Evolutionary conservation across 2,113 vertebrate species (phyloP).

Genomic region (Calyptomena viridis): DNA sequence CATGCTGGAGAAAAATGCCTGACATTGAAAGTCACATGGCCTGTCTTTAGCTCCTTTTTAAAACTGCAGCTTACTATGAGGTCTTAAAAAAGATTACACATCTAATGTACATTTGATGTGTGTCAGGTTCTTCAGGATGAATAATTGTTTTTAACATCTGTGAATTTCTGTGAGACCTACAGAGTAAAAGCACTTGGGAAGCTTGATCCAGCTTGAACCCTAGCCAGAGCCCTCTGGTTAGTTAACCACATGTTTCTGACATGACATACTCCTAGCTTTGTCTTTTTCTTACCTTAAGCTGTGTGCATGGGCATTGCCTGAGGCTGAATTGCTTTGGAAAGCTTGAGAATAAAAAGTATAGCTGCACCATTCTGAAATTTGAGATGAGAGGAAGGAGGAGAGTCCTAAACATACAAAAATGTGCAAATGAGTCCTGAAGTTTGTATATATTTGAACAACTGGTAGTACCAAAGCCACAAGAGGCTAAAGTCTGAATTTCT

Average conservation of each 20-base stretch:
- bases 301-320: neutral
- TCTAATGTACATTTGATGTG: neutral
- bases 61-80: neutral
- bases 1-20: neutral
- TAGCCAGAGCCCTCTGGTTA: neutral
- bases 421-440: neutral
- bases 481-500: neutral
- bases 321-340: neutral
- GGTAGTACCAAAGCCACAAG: neutral
- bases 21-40: neutral
- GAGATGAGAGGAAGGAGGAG: neutral
- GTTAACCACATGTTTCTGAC: neutral
- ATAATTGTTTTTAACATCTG: neutral
- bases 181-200: neutral
- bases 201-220: neutral
- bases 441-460: constrained; percentile 39
- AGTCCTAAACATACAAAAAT: constrained; percentile 18
- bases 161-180: neutral
- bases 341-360: neutral
- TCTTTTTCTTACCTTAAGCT: neutral
- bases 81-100: neutral
- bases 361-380: neutral
- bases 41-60: neutral
- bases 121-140: neutral
- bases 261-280: neutral